Evolutionary conservation across 2,888 invertebrate genomes (phyloP), one percentile per base, ranked within the genome.

Genomic region (Rhagophthalmus giganteus): DNA sequence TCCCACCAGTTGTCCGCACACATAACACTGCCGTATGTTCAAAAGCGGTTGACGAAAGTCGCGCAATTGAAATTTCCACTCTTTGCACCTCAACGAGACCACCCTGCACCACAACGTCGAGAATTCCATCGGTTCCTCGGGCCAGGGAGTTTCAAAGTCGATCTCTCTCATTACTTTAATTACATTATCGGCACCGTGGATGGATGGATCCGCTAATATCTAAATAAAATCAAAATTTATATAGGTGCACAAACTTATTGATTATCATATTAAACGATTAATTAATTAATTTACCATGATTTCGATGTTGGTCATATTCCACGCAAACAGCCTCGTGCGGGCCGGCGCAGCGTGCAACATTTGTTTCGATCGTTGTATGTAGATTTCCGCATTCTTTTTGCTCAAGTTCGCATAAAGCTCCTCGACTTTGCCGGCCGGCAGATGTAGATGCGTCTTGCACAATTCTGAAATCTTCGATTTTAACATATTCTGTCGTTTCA

Each of bases 21-120:
- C 80, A 57, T 87, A 86, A 71, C 95, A 83, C 57, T 88, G 84
- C 61, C 86, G 84, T 50, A 94, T 87, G 63, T 88, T 84, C 64
- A 97, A 81, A 76, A 96, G 82, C 0, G 95, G 93, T 70, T 95
- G 94, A 0, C 96, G 95, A 74, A 96, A 98, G 78, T 99, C 98
- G 3, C 98, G 80, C 57, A 99, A 78, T 66, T 89, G 85, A 62
- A 95, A 84, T 66, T 88, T 89, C 90, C 95, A 94, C 65, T 88
- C 87, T 10, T 84, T 83, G 61, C 92, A 89, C 57, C 87, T 85
- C 39, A 91, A 81, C 58, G 87, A 86, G 12, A 98, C 84, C 37
- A 86, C 85, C 5, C 98, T 85, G 63, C 94, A 94, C 97, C 97
- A 99, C 12, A 97, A 78, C 0, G 94, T 95, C 0, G 83, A 83